Percentiles rank a stretch among this genome's conserved stretches.
These are phyloP conservation scores for Merluccius polli DNA, from an alignment of 2,797 vertebrate species.

Conservation along the genomic window DNA sequence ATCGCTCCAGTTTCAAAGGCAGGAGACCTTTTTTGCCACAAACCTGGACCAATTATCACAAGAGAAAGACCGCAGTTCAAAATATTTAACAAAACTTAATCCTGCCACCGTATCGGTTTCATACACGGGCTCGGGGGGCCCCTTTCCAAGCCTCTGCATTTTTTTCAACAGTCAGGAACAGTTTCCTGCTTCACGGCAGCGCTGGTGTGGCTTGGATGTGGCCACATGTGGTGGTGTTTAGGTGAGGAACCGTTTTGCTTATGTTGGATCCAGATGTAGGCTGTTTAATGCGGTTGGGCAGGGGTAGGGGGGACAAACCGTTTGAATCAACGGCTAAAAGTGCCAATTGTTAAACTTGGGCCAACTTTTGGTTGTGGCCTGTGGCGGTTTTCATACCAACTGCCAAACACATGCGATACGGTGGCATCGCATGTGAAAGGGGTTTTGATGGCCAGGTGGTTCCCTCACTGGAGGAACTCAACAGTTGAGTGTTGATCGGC, in stretches of 20 bases:
- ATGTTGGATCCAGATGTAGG: conserved; percentile 63
- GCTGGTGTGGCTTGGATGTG: conserved; percentile 33
- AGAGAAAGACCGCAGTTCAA: conserved; percentile 53
- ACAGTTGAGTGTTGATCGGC: too few relatives aligned
- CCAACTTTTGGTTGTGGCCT: too few relatives aligned
- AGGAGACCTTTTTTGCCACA: conserved; percentile 23
- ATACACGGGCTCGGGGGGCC: conserved; percentile 16
- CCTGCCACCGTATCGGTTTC: conserved; percentile 62
- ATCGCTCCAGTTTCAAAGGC: conserved; percentile 39
- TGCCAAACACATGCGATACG: too few relatives aligned
- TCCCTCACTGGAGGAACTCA: too few relatives aligned
- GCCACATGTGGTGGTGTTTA: conserved; percentile 67
- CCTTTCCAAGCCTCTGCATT: conserved; percentile 5
- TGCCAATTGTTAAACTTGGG: too few relatives aligned
- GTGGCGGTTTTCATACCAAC: too few relatives aligned
- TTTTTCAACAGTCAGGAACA: conserved; percentile 50
- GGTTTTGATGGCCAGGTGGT: too few relatives aligned
- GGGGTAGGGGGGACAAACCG: conserved; percentile 23
- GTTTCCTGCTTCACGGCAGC: conserved; percentile 39
- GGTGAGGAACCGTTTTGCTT: conserved; percentile 54
- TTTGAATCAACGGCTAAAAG: too few relatives aligned
- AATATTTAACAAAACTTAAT: conserved; percentile 67
- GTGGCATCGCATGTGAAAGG: too few relatives aligned
- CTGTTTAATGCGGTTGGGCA: conserved; percentile 64
- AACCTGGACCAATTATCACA: conserved; percentile 63